phyloP scores from a whole-genome alignment of 2,113 vertebrate species.

The Muntiacus reevesi region DNA sequence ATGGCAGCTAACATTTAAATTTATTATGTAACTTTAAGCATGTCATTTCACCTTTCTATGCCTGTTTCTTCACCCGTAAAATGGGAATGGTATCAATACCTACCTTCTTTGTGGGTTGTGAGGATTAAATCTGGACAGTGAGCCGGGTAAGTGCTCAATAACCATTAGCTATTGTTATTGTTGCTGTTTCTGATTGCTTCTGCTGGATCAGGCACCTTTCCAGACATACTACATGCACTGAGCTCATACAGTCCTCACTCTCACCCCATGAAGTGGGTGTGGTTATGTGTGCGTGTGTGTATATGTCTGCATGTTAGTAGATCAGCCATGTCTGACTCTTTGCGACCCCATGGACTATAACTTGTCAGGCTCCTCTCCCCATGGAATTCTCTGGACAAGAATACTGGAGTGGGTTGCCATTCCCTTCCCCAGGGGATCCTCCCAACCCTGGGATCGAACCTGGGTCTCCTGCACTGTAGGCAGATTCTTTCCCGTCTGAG shows the following conservation, averaged over 20 bases:
- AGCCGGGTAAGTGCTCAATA: background rate
- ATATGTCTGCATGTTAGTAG: background rate
- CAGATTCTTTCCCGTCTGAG: background rate
- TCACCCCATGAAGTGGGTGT: background rate
- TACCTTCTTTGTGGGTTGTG: background rate
- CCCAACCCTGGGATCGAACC: background rate
- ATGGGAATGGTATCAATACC: background rate
- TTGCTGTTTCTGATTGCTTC: background rate
- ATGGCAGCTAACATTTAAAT: background rate
- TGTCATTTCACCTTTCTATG: background rate
- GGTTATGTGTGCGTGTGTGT: background rate
- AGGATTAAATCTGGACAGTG: background rate
- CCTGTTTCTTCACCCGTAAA: background rate
- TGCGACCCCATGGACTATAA: background rate
- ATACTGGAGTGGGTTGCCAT: background rate
- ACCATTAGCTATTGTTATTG: background rate
- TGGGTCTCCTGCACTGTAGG: background rate
- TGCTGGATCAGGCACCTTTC: background rate
- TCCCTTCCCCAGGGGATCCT: background rate
- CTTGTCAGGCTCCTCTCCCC: background rate
- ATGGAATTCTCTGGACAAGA: background rate
- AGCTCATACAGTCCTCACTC: background rate
- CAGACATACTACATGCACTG: accelerated
- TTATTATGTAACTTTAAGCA: background rate
- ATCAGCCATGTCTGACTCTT: background rate